phyloP scores from a whole-genome alignment of 2,113 vertebrate species.

The Grammomys surdaster region DNA sequence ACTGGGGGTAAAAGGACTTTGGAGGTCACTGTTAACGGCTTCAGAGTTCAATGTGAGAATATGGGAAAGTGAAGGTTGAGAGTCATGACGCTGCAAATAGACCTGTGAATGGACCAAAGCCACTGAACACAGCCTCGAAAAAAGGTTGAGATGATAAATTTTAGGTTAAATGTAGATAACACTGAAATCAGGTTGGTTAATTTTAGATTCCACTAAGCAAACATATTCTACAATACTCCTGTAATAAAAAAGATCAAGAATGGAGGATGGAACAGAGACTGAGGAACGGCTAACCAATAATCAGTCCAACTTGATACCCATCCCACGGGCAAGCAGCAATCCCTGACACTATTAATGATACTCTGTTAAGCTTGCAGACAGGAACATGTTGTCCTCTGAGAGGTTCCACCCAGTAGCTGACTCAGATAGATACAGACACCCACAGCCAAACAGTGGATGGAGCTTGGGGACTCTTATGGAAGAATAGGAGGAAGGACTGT shows the following conservation, averaged over 20 bases:
- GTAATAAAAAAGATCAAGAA: background rate
- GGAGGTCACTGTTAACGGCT: background rate
- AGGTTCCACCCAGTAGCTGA: no score
- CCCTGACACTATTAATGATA: no score
- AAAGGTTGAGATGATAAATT: background rate
- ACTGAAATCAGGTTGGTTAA: background rate
- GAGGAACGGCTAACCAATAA: no score
- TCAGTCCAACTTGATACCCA: no score
- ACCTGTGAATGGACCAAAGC: background rate
- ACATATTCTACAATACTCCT: background rate
- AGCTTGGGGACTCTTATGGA: no score
- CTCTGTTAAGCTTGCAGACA: no score
- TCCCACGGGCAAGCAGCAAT: no score
- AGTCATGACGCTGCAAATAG: background rate
- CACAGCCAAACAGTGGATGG: no score
- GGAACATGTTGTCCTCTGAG: no score
- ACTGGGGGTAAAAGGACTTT: background rate
- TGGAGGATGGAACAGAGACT: no score
- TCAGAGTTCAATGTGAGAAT: background rate
- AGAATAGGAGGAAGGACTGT: no score
- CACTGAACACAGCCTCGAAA: background rate
- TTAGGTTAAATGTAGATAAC: background rate
- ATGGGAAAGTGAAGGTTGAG: background rate
- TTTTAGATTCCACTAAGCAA: slow-evolving; percentile 37
- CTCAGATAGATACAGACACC: no score